A percentile compares a stretch with the other conserved stretches of the same genome.
These are phyloP conservation scores for Lutjanus argentimaculatus DNA, from an alignment of 2,797 vertebrate genomes.

Conservation along the genomic window DNA sequence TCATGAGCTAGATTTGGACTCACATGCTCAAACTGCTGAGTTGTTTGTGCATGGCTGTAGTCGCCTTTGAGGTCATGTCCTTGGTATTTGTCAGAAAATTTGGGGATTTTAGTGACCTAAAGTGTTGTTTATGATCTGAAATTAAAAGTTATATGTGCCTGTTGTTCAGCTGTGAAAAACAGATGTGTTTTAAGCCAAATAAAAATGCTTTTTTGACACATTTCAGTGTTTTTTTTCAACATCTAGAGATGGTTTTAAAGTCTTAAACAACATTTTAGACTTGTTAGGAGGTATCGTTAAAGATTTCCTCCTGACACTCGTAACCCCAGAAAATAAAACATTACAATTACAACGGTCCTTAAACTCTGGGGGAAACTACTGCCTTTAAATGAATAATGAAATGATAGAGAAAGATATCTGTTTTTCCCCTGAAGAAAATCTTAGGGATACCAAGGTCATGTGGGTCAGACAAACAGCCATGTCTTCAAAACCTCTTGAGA, in stretches of 20 bases:
- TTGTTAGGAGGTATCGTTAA: background rate
- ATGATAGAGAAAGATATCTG: background rate
- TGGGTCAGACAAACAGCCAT: background rate
- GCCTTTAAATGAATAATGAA: background rate
- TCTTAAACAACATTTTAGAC: background rate
- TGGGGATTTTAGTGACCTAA: conserved; percentile 18
- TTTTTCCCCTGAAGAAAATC: background rate
- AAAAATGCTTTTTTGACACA: background rate
- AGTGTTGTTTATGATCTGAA: background rate
- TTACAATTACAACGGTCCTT: no score
- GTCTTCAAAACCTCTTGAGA: background rate
- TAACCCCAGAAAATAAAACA: background rate
- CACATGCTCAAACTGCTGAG: conserved; percentile 56
- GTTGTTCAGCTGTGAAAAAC: background rate
- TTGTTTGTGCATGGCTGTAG: conserved; percentile 31
- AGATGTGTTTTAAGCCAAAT: background rate
- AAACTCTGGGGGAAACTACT: background rate
- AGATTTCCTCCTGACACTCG: background rate
- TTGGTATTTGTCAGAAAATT: conserved; percentile 9
- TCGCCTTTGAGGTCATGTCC: conserved; percentile 18
- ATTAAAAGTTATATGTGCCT: background rate
- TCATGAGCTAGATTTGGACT: conserved; percentile 56
- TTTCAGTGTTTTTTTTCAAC: no score
- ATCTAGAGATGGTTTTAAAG: background rate
- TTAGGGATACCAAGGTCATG: background rate